Evolutionary conservation across 2,888 invertebrate species (phyloP).

Genomic region (Tetranychus truncatus): DNA sequence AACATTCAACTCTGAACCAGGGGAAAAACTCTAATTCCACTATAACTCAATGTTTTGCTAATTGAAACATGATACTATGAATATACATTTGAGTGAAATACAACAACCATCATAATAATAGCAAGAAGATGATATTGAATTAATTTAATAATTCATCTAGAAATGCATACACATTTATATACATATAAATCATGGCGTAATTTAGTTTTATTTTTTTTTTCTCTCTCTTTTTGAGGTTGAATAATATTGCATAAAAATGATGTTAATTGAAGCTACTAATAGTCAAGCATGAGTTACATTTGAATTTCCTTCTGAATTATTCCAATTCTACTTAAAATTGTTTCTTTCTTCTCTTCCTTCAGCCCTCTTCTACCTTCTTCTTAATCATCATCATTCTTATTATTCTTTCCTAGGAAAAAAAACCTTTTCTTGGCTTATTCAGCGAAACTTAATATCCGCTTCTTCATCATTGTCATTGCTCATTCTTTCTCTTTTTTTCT

Average conservation of each 20-base stretch:
- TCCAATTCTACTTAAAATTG: not conserved
- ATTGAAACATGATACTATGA: conserved; percentile 1
- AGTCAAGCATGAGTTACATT: conserved; percentile 1
- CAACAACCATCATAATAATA: too few species aligned
- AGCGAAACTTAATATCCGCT: conserved; percentile 1
- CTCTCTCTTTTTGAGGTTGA: not conserved
- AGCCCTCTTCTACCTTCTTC: not conserved
- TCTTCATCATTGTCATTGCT: not conserved
- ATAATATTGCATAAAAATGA: not conserved
- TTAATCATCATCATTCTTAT: not conserved
- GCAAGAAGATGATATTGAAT: not conserved
- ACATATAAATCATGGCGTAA: not conserved
- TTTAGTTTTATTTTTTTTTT: not conserved
- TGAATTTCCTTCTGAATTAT: not conserved
- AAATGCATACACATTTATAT: not conserved
- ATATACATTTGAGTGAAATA: not conserved
- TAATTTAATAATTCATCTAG: not conserved
- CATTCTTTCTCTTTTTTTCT: not conserved
- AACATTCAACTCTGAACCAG: too few species aligned
- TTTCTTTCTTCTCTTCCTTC: too few species aligned
- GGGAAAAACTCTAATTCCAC: not conserved
- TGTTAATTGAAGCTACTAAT: not conserved
- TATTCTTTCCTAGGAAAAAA: not conserved
- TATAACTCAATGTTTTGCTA: not conserved
- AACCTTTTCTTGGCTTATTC: conserved; percentile 1